These are phyloP conservation scores for Cantharis nigra DNA, from an alignment of 2,888 invertebrate genomes.

Conservation along the genomic window DNA sequence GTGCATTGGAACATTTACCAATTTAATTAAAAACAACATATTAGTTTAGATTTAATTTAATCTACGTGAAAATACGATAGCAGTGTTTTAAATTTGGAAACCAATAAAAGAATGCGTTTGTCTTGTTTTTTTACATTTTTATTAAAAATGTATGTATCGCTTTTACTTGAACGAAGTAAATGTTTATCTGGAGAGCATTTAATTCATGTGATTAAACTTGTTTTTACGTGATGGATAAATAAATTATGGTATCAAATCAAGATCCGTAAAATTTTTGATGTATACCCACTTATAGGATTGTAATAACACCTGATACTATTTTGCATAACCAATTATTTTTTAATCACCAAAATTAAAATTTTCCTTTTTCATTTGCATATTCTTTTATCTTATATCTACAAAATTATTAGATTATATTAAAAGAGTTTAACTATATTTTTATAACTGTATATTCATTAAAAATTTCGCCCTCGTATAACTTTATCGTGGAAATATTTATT, in stretches of 20 bases:
- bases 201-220: neutral
- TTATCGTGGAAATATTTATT: neutral
- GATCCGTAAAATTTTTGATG: neutral
- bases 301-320: neutral
- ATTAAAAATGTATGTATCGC: neutral
- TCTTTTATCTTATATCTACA: neutral
- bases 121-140: neutral
- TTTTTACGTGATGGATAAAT: neutral
- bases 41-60: neutral
- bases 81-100: neutral
- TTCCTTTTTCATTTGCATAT: neutral
- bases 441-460: neutral
- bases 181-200: neutral
- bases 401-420: neutral
- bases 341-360: neutral
- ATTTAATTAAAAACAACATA: slow-evolving; percentile 2
- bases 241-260: neutral
- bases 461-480: neutral
- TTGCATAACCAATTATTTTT: neutral
- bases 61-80: neutral
- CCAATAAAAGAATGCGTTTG: neutral
- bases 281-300: neutral
- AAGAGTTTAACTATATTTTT: neutral
- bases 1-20: neutral
- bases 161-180: neutral